Evolutionary conservation across 2,888 invertebrate genomes (phyloP), one percentile per base, ranked within the genome.

Genomic region (Monoplex corrugatus): DNA sequence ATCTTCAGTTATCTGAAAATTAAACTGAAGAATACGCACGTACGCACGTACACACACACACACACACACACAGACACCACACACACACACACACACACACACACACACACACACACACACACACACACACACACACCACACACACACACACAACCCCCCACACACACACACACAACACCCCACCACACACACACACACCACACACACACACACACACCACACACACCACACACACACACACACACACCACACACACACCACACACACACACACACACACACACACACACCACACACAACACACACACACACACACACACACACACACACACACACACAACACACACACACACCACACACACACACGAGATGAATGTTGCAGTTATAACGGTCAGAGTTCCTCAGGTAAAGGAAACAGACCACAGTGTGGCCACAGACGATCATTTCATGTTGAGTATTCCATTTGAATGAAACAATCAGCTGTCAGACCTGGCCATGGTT

Each of bases 201-300:
- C 68, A 19, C 68, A 68, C n/a, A n/a, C 13, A 68, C n/a, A n/a
- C 68, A 68, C n/a, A n/a, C 68, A 68, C n/a, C n/a, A n/a, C 68
- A 68, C n/a, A n/a, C 68, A 68, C 68, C 0, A 68, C 68, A 68
- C 68, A 68, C 68, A 68, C 68, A 68, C 68, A 68, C 68, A 68
- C 68, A 28, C 68, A 68, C 68, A 68, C 68, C 68, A 28, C 68
- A 68, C 68, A 68, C 28, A 68, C 68, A 68, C 68, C 68, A 68
- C 68, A 68, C 68, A 68, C 68, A 68, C 50, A 72, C 32, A 72
- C 72, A 75, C 75, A 75, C 75, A 75, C 38, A 75, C 38, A 75
- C 38, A 35, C 38, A 35, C 75, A 75, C 75, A 35, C n/a, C n/a
- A n/a, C n/a, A n/a, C n/a, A n/a, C n/a, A n/a, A n/a, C n/a, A n/a